These are phyloP conservation scores for Poecilia wingei DNA, from an alignment of 2,797 vertebrate species.

Conservation along the genomic window DNA sequence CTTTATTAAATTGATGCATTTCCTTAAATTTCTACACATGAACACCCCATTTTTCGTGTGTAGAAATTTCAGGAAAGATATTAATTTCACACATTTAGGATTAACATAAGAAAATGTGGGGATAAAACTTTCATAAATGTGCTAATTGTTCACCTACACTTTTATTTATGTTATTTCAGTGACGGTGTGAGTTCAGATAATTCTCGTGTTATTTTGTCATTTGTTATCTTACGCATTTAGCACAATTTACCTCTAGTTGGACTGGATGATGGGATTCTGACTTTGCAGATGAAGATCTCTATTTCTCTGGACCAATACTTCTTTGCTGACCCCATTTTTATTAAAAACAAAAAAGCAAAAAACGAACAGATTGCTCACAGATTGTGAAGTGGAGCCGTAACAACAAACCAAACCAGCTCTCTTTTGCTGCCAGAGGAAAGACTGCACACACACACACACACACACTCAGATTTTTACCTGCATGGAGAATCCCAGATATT, in stretches of 20 bases:
- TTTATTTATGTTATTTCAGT: background rate
- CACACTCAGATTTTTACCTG: background rate
- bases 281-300: conserved; percentile 42
- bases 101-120: too few species aligned
- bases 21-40: background rate
- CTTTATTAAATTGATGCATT: background rate
- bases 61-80: background rate
- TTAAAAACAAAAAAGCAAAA: conserved; percentile 37
- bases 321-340: conserved; percentile 74
- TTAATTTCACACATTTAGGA: background rate
- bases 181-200: background rate
- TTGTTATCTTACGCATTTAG: background rate
- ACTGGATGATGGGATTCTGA: conserved; percentile 44
- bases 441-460: background rate
- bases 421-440: conserved; percentile 16
- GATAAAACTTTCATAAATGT: background rate
- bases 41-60: background rate
- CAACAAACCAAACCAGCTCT: conserved; percentile 32
- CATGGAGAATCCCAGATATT: background rate
- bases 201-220: background rate
- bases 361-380: conserved; percentile 68
- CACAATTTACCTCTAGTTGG: conserved; percentile 32
- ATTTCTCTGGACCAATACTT: conserved; percentile 64
- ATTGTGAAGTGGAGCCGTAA: conserved; percentile 49
- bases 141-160: background rate